phyloP scores from a whole-genome alignment of 2,113 vertebrate species.

The Grammomys dolichurus region DNA sequence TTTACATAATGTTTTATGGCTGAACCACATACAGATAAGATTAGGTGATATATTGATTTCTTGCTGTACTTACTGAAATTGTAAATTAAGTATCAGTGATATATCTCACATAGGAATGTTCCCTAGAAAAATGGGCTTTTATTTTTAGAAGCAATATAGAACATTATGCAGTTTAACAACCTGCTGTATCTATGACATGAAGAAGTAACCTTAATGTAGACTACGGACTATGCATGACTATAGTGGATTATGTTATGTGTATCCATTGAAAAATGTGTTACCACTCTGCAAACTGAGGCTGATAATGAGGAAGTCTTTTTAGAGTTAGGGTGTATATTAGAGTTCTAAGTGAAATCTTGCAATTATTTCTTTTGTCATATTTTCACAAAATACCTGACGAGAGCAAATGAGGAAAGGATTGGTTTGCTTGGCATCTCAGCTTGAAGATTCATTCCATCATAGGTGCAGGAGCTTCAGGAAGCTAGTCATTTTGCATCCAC shows the following conservation, averaged over 20 bases:
- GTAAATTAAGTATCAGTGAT: conserved; percentile 43
- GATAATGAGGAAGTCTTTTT: neutral
- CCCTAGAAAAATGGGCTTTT: conserved; percentile 45
- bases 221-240: neutral
- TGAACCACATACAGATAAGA: conserved; percentile 37
- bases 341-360: neutral
- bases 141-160: conserved; percentile 16
- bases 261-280: neutral
- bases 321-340: rapidly evolving
- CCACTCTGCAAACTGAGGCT: no score
- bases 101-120: conserved; percentile 15
- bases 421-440: neutral
- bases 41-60: conserved; percentile 61
- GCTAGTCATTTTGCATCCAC: neutral
- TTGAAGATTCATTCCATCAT: no score
- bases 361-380: neutral
- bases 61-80: conserved; percentile 49
- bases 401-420: neutral
- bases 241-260: neutral
- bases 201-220: neutral
- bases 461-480: neutral
- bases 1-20: conserved; percentile 54
- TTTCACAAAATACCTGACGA: neutral
- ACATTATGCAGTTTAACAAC: neutral
- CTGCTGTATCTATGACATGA: neutral